Evolutionary conservation across 2,113 vertebrate species (phyloP).

Genomic region (Pristiophorus japonicus): DNA sequence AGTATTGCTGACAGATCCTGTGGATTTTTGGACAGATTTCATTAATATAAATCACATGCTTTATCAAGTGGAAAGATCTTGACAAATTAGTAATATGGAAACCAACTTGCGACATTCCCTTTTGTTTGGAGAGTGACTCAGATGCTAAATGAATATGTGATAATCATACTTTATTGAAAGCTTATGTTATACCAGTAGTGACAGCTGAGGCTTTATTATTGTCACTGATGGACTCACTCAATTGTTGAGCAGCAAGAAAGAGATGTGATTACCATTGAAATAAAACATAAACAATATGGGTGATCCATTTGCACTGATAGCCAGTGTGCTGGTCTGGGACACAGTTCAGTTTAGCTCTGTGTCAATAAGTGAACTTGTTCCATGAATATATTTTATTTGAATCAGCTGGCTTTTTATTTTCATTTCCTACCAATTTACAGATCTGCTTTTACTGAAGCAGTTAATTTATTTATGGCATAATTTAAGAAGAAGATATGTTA

Average conservation of each 20-base stretch:
- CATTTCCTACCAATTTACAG: neutral
- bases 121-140: neutral
- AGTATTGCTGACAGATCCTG: neutral
- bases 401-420: neutral
- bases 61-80: neutral
- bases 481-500: neutral
- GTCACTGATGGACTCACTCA: neutral
- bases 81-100: neutral
- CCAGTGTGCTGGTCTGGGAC: neutral
- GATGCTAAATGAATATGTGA: neutral
- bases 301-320: neutral
- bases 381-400: neutral
- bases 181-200: neutral
- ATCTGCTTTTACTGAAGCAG: neutral
- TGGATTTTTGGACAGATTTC: neutral
- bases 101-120: neutral
- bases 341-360: neutral
- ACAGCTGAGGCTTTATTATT: constrained; percentile 16
- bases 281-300: neutral
- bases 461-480: neutral
- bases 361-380: neutral
- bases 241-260: neutral
- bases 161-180: neutral
- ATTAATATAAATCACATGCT: neutral
- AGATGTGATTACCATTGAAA: neutral